phyloP scores from a whole-genome alignment of 2,888 invertebrate genomes.

The Melanchra persicariae region DNA sequence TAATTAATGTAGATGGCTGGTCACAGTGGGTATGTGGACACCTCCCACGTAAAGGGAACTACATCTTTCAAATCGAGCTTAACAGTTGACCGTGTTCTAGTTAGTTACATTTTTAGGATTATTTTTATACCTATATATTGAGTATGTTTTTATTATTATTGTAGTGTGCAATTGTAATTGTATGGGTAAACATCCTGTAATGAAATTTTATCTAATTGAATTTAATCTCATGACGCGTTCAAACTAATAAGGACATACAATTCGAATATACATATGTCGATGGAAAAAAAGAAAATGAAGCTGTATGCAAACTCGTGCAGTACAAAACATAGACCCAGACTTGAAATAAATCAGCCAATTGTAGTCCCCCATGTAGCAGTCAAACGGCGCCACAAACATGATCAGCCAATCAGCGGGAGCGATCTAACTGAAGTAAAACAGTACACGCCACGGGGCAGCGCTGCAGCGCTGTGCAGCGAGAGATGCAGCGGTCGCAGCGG shows the following conservation, averaged over 20 bases:
- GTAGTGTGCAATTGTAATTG: no score
- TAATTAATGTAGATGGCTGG: not conserved
- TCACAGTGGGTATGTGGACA: not conserved
- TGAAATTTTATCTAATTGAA: no score
- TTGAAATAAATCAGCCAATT: slow-evolving; percentile 29
- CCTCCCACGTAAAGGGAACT: slow-evolving; percentile 18
- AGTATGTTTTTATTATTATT: no score
- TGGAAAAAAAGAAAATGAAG: not conserved
- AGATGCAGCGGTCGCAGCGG: slow-evolving; percentile 28
- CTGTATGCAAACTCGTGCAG: slow-evolving; percentile 6
- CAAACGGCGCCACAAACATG: slow-evolving; percentile 24
- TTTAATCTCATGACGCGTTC: no score
- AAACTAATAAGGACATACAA: no score
- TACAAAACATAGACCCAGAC: not conserved
- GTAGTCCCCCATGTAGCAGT: slow-evolving; percentile 20
- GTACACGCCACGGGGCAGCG: slow-evolving; percentile 27
- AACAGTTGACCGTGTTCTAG: not conserved
- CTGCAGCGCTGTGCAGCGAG: slow-evolving; percentile 26
- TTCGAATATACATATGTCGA: no score
- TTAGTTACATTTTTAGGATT: no score
- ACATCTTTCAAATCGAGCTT: not conserved
- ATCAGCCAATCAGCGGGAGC: slow-evolving; percentile 23
- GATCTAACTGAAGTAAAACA: slow-evolving; percentile 28
- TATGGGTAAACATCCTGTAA: no score
- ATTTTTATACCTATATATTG: no score